phyloP scores from a whole-genome alignment of 2,888 invertebrate genomes.

The Pyrgus malvae region DNA sequence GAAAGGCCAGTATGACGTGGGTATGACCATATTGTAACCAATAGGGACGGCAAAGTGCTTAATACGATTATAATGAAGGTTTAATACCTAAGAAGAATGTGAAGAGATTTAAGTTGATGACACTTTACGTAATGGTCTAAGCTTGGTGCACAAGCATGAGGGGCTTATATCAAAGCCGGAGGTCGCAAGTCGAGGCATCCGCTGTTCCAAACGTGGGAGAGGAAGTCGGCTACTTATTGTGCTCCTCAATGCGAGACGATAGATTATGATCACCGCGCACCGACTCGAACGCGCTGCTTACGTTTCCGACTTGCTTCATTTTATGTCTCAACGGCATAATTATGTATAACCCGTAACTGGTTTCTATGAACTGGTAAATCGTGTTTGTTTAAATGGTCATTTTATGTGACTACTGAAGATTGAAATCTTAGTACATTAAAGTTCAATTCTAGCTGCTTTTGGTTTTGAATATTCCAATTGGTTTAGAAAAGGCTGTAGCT shows the following conservation, averaged over 20 bases:
- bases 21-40: no score
- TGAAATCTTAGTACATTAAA: conserved; percentile 5
- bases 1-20: no score
- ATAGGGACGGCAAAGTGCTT: no score
- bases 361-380: conserved; percentile 28
- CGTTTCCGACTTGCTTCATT: conserved; percentile 27
- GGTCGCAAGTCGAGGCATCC: conserved; percentile 72
- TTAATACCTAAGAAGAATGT: not conserved
- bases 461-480: no score
- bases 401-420: conserved; percentile 22
- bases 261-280: conserved; percentile 50
- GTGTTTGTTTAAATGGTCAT: conserved; percentile 23
- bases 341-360: conserved; percentile 25
- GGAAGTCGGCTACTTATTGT: conserved; percentile 78
- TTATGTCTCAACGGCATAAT: conserved; percentile 24
- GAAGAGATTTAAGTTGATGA: conserved; percentile 12
- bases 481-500: no score
- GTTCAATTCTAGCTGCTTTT: not conserved
- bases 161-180: conserved; percentile 44
- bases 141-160: conserved; percentile 34
- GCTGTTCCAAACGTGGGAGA: conserved; percentile 76
- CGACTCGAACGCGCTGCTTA: conserved; percentile 47
- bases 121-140: conserved; percentile 33
- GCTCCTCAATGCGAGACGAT: conserved; percentile 78
- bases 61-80: not conserved